Evolutionary conservation across 37 sponge, comb jelly and placozoan species (phyloP).

Genomic region (Axinella damicornis): DNA sequence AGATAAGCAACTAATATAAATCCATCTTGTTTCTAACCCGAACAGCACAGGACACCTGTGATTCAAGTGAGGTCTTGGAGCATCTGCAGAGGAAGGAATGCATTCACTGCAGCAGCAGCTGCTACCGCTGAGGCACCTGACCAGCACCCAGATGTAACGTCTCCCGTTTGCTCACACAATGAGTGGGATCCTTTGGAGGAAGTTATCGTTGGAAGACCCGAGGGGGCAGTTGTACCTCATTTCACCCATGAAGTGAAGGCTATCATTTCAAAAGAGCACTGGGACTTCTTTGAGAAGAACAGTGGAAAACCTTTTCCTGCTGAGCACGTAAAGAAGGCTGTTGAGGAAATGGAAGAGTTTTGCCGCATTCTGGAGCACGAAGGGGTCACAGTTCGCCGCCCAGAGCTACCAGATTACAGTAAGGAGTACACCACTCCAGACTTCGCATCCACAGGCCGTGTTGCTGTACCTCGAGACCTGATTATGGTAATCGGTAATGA

Average conservation of each 20-base stretch:
- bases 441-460: conserved; percentile 19
- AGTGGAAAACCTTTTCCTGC: conserved; percentile 49
- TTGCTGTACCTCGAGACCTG: conserved; percentile 72
- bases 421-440: conserved; percentile 67
- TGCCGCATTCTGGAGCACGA: conserved; percentile 52
- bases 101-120: too few relatives aligned
- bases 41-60: too few relatives aligned
- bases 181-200: conserved; percentile 71
- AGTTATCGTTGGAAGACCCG: conserved; percentile 58
- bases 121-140: too few relatives aligned
- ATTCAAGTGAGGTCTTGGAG: too few relatives aligned
- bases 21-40: too few relatives aligned
- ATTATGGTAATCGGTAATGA: conserved; percentile 76
- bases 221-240: conserved; percentile 56
- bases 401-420: conserved; percentile 41
- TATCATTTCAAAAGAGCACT: conserved; percentile 28
- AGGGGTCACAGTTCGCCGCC: conserved; percentile 66
- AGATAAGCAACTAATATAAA: too few relatives aligned
- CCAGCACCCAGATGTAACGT: neutral
- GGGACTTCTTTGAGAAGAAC: conserved; percentile 42
- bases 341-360: conserved; percentile 48
- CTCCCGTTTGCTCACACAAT: conserved; percentile 59
- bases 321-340: conserved; percentile 39
- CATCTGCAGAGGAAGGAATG: too few relatives aligned
- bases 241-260: conserved; percentile 65